phyloP scores from a whole-genome alignment of 2,888 invertebrate genomes.

The Ariolimax columbianus region DNA sequence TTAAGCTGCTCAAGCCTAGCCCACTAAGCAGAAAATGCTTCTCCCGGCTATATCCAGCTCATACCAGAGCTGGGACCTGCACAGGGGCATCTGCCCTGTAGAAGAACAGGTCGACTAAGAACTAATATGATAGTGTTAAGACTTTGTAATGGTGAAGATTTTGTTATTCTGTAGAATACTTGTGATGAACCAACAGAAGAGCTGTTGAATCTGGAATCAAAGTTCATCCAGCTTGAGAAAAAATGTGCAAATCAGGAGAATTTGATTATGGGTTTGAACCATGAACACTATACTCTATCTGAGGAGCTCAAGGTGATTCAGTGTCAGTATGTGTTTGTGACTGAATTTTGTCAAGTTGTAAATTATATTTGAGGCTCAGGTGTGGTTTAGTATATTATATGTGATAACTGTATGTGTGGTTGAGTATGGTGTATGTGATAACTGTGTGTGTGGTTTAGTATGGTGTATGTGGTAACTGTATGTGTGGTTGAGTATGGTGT shows the following conservation, averaged over 20 bases:
- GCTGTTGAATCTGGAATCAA: constrained; percentile 2
- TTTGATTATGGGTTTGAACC: background rate
- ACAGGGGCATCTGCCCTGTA: too few species aligned
- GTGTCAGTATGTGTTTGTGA: background rate
- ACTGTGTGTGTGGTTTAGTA: background rate
- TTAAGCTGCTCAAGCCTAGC: too few species aligned
- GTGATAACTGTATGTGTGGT: background rate
- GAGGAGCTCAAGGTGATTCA: constrained; percentile 5
- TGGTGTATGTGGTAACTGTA: background rate
- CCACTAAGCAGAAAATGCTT: too few species aligned
- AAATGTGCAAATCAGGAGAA: background rate
- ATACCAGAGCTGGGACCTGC: too few species aligned
- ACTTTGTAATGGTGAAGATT: too few species aligned
- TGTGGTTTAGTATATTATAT: background rate
- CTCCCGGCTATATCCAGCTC: too few species aligned
- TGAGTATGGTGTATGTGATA: background rate
- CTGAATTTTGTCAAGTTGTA: too few species aligned
- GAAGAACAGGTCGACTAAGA: too few species aligned
- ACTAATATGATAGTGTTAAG: too few species aligned
- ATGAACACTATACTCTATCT: background rate
- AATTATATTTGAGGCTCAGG: too few species aligned
- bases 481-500: too few species aligned
- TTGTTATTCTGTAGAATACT: background rate
- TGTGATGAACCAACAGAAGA: constrained; percentile 24
- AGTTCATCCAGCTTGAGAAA: constrained; percentile 14